phyloP scores from a whole-genome alignment of 2,888 invertebrate species.

The Coleophora flavipennella region DNA sequence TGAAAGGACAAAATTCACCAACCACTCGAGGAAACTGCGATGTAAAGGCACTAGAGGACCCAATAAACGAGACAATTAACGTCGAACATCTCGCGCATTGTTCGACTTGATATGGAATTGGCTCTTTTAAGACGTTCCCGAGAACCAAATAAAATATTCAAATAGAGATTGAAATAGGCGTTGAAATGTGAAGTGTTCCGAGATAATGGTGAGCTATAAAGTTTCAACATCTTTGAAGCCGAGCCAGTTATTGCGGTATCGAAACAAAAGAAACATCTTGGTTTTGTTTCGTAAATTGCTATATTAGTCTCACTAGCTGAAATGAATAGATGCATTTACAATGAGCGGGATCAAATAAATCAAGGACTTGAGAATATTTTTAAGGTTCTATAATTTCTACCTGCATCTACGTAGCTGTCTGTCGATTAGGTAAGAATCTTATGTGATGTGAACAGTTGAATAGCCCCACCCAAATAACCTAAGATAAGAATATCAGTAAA shows the following conservation, averaged over 20 bases:
- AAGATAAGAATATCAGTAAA: slow-evolving; percentile 22
- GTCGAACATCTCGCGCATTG: slow-evolving; percentile 28
- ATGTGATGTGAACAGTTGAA: neutral
- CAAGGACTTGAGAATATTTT: too few species aligned
- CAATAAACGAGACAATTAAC: slow-evolving; percentile 24
- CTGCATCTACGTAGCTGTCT: too few species aligned
- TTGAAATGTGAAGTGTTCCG: slow-evolving; percentile 19
- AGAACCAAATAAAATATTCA: slow-evolving; percentile 19
- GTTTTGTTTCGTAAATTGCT: slow-evolving; percentile 13
- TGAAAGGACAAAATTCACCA: slow-evolving; percentile 41
- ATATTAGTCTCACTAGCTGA: slow-evolving; percentile 15
- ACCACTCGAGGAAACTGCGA: slow-evolving; percentile 35
- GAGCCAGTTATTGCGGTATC: slow-evolving; percentile 12
- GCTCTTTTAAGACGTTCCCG: slow-evolving; percentile 13
- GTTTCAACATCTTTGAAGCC: slow-evolving; percentile 18
- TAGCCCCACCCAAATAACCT: neutral
- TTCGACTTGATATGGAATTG: slow-evolving; percentile 19
- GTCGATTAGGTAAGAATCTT: too few species aligned
- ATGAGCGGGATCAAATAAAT: neutral
- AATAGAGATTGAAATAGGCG: slow-evolving; percentile 18
- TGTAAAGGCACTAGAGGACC: slow-evolving; percentile 12
- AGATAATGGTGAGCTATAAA: slow-evolving; percentile 25
- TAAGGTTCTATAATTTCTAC: too few species aligned
- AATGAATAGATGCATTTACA: slow-evolving; percentile 3
- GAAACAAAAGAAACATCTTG: slow-evolving; percentile 17